Evolutionary conservation across 2,113 vertebrate species (phyloP).

Genomic region (Eptatretus burgeri): DNA sequence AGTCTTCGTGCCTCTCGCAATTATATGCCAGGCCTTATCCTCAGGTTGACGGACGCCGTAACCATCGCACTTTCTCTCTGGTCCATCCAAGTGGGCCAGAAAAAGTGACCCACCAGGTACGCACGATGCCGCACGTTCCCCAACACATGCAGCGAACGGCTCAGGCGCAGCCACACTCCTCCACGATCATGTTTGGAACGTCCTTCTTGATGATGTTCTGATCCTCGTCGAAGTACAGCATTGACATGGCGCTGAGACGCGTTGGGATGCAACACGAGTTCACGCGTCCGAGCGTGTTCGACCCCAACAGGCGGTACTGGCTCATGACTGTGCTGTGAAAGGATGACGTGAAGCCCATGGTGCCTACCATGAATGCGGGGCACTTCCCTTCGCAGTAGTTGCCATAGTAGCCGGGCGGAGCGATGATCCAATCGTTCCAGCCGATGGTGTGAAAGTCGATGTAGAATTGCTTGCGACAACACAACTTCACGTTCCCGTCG

Average conservation of each 20-base stretch:
- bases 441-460: slow-evolving; percentile 94
- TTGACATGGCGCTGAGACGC: slow-evolving; percentile 87
- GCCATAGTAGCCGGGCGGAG: slow-evolving; percentile 64
- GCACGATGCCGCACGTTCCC: not conserved
- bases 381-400: slow-evolving; percentile 97
- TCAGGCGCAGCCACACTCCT: slow-evolving; percentile 53
- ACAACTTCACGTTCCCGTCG: slow-evolving; percentile 67
- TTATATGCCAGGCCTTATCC: no score
- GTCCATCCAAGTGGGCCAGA: no score
- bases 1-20: no score
- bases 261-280: slow-evolving; percentile 83
- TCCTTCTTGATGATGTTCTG: slow-evolving; percentile 97
- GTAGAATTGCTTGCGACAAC: slow-evolving; percentile 85
- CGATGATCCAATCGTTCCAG: slow-evolving; percentile 98
- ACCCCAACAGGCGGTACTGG: slow-evolving; percentile 74
- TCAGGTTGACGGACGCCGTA: no score
- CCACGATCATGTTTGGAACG: slow-evolving; percentile 95
- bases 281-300: slow-evolving; percentile 69
- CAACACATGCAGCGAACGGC: not conserved
- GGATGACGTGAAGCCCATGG: slow-evolving; percentile 52
- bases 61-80: no score
- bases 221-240: slow-evolving; percentile 87
- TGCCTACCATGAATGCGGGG: slow-evolving; percentile 61
- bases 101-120: not conserved
- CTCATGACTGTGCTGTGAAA: slow-evolving; percentile 93